Base-by-base conservation (phyloP, 2,797 vertebrate species). In the Manis pentadactyla region DNA sequence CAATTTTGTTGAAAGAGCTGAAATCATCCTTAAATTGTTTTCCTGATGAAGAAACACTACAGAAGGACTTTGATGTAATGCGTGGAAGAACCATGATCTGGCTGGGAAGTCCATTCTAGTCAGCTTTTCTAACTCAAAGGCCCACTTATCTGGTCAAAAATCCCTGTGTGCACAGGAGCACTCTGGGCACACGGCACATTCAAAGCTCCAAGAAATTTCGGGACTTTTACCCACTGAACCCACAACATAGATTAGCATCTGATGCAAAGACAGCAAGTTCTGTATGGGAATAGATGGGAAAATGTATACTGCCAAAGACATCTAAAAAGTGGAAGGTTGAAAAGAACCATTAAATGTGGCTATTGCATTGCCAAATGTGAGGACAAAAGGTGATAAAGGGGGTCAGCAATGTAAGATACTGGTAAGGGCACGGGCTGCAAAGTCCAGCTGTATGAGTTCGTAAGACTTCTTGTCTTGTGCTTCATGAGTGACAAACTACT, bases 1-100 rank as follows among this genome's bases (percentile, higher is more conserved):
- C 77, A 90, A 93, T 96, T 95, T 92, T 87, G 90, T 92, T 93
- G 74, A 95, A 97, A 95, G 83, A 87, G 31, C 55, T 90, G 64
- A 97, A 95, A 81, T 94, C 83, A 97, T 89, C 69, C 79, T 92
- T 93, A 87, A 95, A 94, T 95, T 95, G 95, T 91, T 96, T 93
- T 91, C 90, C 81, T 92, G 84, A 92, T 93, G 78, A 71, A 93
- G 74, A 89, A 94, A 94, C 53, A 92, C 10, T 69, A 78, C 53
- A 75, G 83, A 95, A 85, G 23, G 69, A 81, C 53, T 74, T 86
- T 39, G 14, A 64, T 69, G 25, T 85, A 87, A 96, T 95, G 42
- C 34, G 66, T 55, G 27, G 82, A 93, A 96, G 39, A 85, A 96
- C 46, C 59, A 66, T 37, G 31, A 25, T 91, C 66, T 86, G 8